Conservation (phyloP, 2,888 invertebrate species). For the Epirrhoe alternata region DNA sequence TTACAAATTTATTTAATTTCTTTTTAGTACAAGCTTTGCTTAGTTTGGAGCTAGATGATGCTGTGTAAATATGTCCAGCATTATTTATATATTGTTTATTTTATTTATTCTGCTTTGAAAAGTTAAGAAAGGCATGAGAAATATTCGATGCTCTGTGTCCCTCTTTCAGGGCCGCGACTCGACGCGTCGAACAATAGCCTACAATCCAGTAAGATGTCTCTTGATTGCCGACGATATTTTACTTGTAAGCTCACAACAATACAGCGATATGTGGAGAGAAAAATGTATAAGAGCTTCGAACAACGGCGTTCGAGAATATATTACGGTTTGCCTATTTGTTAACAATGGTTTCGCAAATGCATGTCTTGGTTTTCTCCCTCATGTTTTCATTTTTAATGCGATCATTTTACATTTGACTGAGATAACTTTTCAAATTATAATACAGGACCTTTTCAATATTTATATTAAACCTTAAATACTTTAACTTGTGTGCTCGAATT, state of each 20-base stretch:
- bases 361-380: neutral
- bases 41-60: too few relatives aligned
- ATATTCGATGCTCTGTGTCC: conserved; percentile 26
- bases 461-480: too few relatives aligned
- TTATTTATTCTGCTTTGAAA: neutral
- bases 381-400: neutral
- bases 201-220: conserved; percentile 41
- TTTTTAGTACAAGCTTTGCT: too few relatives aligned
- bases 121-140: neutral
- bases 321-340: conserved; percentile 12
- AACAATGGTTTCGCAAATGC: neutral
- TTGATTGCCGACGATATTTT: conserved; percentile 42
- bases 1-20: too few relatives aligned
- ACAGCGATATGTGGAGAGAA: conserved; percentile 18
- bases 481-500: too few relatives aligned
- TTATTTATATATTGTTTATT: too few relatives aligned
- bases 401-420: neutral
- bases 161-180: conserved; percentile 22
- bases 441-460: too few relatives aligned
- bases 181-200: conserved; percentile 36
- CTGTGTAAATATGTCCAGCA: too few relatives aligned
- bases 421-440: neutral
- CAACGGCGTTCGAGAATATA: conserved; percentile 1
- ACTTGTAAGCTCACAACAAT: conserved; percentile 34
- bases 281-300: conserved; percentile 23